A percentile compares a stretch with the other conserved stretches of the same genome.
Evolutionary conservation across 37 sponge, comb jelly and placozoan species (phyloP).

Genomic region (Axinella damicornis): DNA sequence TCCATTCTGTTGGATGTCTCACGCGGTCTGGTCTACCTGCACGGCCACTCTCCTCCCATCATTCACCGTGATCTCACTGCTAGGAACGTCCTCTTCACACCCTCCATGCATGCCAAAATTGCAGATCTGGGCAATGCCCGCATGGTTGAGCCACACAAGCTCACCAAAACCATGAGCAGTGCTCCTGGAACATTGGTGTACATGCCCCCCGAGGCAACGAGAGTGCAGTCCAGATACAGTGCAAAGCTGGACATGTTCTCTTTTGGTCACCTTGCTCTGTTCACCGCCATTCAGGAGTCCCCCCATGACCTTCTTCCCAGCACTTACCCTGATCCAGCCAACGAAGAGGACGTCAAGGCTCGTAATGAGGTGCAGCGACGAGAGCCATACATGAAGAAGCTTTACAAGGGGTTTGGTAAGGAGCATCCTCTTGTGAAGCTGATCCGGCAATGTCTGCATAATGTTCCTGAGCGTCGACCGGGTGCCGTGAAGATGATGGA

Average conservation of each 20-base stretch:
- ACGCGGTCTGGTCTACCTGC: constrained; percentile 45
- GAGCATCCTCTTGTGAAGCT: constrained; percentile 1
- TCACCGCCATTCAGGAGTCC: not conserved
- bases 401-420: not conserved
- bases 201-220: constrained; percentile 37
- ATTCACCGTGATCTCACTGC: constrained; percentile 55
- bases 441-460: constrained; percentile 3
- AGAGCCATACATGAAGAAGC: not conserved
- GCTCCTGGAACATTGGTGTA: constrained; percentile 12
- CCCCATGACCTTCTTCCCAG: constrained; percentile 12
- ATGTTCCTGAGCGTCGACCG: not conserved
- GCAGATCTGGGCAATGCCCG: constrained; percentile 46
- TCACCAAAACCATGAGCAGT: constrained; percentile 6
- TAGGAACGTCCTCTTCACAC: constrained; percentile 40
- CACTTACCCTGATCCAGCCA: not conserved
- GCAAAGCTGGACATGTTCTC: constrained; percentile 27
- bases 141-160: not conserved
- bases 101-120: constrained; percentile 37
- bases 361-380: constrained; percentile 31
- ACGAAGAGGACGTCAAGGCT: not conserved
- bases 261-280: constrained; percentile 29
- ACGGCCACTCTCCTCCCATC: constrained; percentile 25
- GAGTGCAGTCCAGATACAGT: not conserved
- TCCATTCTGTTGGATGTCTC: constrained; percentile 38
- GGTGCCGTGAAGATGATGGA: not conserved